Base-by-base conservation (phyloP, 1,140 invertebrate species). In the Dinoponera quadriceps region DNA sequence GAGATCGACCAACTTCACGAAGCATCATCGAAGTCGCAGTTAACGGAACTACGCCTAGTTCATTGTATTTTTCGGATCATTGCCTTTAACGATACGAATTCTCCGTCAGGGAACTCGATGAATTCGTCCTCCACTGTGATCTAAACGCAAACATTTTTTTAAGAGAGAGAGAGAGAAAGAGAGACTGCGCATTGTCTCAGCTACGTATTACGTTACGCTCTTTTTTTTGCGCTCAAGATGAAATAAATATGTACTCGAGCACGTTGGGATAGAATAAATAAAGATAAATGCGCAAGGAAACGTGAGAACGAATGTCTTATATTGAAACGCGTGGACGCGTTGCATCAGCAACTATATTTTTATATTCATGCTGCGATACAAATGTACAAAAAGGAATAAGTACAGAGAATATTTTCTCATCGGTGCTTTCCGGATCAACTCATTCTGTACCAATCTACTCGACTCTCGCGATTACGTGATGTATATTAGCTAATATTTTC, bases 301-400 rank as follows among this genome's bases (percentile, higher is more conserved):
- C 44, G 33, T 11, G 33, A 66, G 60, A 77, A 33, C 29, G 44
- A 57, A 38, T 3, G 62, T 77, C 63, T 77, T 77, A 3, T 11
- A 38, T 20, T 16, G 20, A 14, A 54, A 14, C 48, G 62, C n/a
- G 27, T 59, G 38, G 66, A 66, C 66, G 66, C 20, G 49, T 77
- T 66, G 44, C 27, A 66, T 65, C 60, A 66, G 20, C 62, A 38
- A 20, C 20, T 38, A 29, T 66, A 54, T 77, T 77, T 77, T 77
- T 20, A 66, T 55, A 66, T 55, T 77, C 27, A 54, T 66, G 48
- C 55, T 66, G 48, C 55, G 74, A 77, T 22, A 75, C 22, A n/a
- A 59, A 75, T 49, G 13, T 48, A 49, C 44, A 22, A 18, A 74
- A 22, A 63, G 25, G 25, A 22, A 63, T 63, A 25, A 20, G 62